Conservation (phyloP, 2,888 invertebrate species). For the Fragum whitleyi region DNA sequence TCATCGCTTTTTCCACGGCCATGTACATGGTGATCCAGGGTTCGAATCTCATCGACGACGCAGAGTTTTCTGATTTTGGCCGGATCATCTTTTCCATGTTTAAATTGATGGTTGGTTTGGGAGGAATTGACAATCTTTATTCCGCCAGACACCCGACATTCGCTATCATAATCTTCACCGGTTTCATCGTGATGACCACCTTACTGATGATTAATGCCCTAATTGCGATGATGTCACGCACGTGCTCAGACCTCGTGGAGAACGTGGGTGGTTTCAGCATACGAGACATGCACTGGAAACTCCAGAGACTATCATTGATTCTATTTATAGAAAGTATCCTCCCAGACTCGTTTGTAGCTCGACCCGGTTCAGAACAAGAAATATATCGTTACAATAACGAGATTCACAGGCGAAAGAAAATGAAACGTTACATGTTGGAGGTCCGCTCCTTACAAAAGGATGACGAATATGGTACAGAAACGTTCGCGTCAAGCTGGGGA, state of each 20-base stretch:
- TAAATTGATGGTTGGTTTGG: conserved; percentile 72
- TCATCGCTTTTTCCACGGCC: conserved; percentile 72
- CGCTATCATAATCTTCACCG: conserved; percentile 63
- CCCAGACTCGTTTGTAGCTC: conserved; percentile 21
- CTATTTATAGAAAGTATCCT: conserved; percentile 65
- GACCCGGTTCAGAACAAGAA: conserved; percentile 28
- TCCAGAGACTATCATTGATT: conserved; percentile 63
- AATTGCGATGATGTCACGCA: conserved; percentile 74
- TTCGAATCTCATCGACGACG: conserved; percentile 26
- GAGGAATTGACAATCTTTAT: conserved; percentile 61
- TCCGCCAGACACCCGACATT: conserved; percentile 65
- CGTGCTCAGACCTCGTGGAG: conserved; percentile 66
- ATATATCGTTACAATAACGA: conserved; percentile 39
- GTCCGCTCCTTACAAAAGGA: conserved; percentile 48
- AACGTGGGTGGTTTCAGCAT: conserved; percentile 54
- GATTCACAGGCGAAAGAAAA: conserved; percentile 27
- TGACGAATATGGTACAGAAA: conserved; percentile 12
- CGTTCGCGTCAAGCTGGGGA: conserved; percentile 36
- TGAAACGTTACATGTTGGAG: conserved; percentile 55
- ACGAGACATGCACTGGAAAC: conserved; percentile 62
- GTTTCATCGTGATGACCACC: conserved; percentile 70
- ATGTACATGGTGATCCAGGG: conserved; percentile 72
- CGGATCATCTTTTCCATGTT: conserved; percentile 69
- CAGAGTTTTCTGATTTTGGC: conserved; percentile 54
- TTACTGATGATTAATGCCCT: conserved; percentile 73